phyloP scores from a whole-genome alignment of 2,113 vertebrate species.

The Phylloscopus trochilus region DNA sequence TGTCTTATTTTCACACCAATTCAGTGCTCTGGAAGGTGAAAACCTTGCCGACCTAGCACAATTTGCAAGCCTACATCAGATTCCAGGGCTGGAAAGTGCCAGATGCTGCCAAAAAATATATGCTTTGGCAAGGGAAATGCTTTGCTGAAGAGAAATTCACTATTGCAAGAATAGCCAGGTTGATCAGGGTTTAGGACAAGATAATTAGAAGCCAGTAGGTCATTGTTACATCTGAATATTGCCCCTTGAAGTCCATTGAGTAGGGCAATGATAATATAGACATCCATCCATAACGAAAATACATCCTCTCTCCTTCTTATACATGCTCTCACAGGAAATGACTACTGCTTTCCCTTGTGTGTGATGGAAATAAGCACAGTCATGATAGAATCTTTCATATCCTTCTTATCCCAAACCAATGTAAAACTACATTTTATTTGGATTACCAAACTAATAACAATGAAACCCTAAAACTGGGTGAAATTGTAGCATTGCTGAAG shows the following conservation, averaged over 20 bases:
- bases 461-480: neutral
- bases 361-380: neutral
- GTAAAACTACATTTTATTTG: neutral
- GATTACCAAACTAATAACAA: neutral
- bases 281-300: neutral
- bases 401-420: neutral
- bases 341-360: neutral
- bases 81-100: conserved; percentile 67
- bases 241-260: too few species aligned
- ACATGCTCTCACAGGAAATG: neutral
- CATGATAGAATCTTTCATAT: neutral
- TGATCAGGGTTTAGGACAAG: conserved; percentile 69
- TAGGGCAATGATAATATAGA: neutral
- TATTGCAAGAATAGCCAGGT: conserved; percentile 52
- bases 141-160: conserved; percentile 69
- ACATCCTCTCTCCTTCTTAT: neutral
- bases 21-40: conserved; percentile 56
- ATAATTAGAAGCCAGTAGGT: conserved; percentile 56
- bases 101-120: conserved; percentile 70
- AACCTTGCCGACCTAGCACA: conserved; percentile 69
- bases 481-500: neutral
- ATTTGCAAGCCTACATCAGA: conserved; percentile 74
- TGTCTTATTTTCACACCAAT: conserved; percentile 69
- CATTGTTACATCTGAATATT: conserved; percentile 31
- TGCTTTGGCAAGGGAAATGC: conserved; percentile 70